Base-by-base conservation (phyloP, 1,140 invertebrate genomes). In the Orchestia grillus region DNA sequence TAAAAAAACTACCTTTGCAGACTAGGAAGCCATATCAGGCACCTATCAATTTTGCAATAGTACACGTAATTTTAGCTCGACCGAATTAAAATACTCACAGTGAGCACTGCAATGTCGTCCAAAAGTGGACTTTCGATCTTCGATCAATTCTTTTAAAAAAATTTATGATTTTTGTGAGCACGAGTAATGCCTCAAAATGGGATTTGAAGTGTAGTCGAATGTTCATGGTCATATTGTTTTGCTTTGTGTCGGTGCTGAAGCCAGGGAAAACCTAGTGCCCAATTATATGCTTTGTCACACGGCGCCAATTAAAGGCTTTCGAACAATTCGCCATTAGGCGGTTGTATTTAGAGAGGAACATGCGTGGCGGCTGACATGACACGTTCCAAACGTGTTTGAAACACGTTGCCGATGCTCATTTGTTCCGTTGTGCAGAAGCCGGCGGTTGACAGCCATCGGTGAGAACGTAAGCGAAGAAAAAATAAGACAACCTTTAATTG, bases 211-310 rank as follows among this genome's bases (percentile, higher is more conserved):
- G 28, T 3, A 77, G 62, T 19, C 62, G 11, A 77, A 77, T 77
- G 11, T 77, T 77, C 3, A 28, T 77, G 62, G 62, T 77, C 62
- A 77, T 77, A 77, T 28, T 77, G 62, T 90, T 90, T 41, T 11
- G 88, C 28, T 90, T 44, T 41, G 88, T 44, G 88, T 90, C 88
- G 88, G 88, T 90, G 43, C 88, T 77, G 62, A 77, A 77, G 62
- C 11, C 11, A 36, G 62, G 36, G 62, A 77, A 77, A 91, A 42
- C 41, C 88, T 19, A 45, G 92, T 47, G 41, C 92, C 44, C 92
- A 94, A 94, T 94, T 94, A 94, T 94, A 94, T 94, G 92, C 92
- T 94, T 4, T 94, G 92, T 94, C 92, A 94, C 92, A 94, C 43
- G 44, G 92, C 44, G 16, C 92, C 92, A 94, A 94, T 94, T 94